Base-by-base conservation (phyloP, 2,888 invertebrate genomes). In the Iselma pallidipennis region DNA sequence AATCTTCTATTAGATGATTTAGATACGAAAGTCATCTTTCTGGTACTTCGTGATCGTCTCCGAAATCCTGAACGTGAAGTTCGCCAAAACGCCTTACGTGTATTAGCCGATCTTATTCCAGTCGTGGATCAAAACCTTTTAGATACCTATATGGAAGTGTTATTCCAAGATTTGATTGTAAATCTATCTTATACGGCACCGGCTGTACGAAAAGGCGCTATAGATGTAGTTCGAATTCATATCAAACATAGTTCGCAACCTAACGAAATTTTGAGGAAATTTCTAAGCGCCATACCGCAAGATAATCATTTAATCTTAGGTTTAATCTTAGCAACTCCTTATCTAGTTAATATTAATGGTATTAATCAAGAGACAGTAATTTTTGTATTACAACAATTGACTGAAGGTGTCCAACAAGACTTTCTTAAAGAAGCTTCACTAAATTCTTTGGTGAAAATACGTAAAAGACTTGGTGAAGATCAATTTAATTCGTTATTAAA, bases 31-130 rank as follows among this genome's bases (percentile, higher is more conserved):
- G 84, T 86, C 57, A 87, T 91, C 72, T 91, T 91, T 77, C 81
- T 85, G 56, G 91, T 91, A 71, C 88, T 92, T 74, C 84, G 88
- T 49, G 89, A 90, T 68, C 86, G 92, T 53, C 83, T 93, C 49
- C 85, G 87, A 37, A 91, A 91, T 78, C 91, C 92, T 1, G 93
- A 94, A 79, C 91, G 91, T 88, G 92, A 92, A 81, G 92, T 94
- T 31, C 86, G 93, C 9, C 89, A 92, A 67, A 92, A 94, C 79
- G 92, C 93, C 25, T 82, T 94, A 5, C 82, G 92, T 55, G 92
- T 94, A 7, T 85, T 94, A 33, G 88, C 89, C 26, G 93, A 94
- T 80, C 86, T 94, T 1, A 83, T 94, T 51, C 91, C 92, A 3
- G 88, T 91, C 42, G 86, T 92, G 66, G 86, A 87, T 45, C 68